Base-by-base conservation (phyloP, 2,888 invertebrate genomes). In the Drosophila stalkeri region DNA sequence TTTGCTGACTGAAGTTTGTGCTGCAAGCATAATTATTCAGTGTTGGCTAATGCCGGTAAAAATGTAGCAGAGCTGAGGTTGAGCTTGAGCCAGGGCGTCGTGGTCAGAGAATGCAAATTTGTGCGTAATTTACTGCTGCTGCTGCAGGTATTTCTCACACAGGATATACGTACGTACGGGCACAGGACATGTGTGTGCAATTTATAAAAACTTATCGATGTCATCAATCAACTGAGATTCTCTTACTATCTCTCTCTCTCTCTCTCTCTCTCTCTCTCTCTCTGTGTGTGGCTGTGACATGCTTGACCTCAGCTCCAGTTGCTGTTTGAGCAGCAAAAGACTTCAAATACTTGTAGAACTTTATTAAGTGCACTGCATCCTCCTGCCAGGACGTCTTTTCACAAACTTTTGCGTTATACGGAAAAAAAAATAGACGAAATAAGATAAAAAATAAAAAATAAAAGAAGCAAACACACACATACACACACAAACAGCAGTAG, bases 121-220 rank as follows among this genome's bases (percentile, higher is more conserved):
- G 62, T 59, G 54, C 59, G 73, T 44, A 59, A 72, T 84, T 86
- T 59, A 51, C 64, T 51, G 62, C 55, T 62, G 62, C 54, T 62
- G 64, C 64, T 71, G 68, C 59, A 52, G 39, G 51, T 27, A 66
- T 52, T 12, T 52, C 75, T 64, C 64, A 72, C 27, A 11, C 63
- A 54, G 65, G 52, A 72, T 63, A 56, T 43, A 49, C 16, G 52
- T 43, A 49, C 16, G 52, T 61, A 33, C 46, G 55, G 41, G 37
- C 64, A 37, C 73, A 66, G 75, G 62, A 78, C 62, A 72, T 72
- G 61, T 72, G 61, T 72, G 56, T 78, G 87, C 85, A 84, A 86
- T 91, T 90, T 91, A 89, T 86, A 90, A 86, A 75, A 90, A 92
- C 88, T 90, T 90, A 91, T 91, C 91, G 91, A 91, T 83, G 80